These are phyloP conservation scores for Drosophila triauraria DNA, from an alignment of 1,140 invertebrate genomes.

Conservation along the genomic window DNA sequence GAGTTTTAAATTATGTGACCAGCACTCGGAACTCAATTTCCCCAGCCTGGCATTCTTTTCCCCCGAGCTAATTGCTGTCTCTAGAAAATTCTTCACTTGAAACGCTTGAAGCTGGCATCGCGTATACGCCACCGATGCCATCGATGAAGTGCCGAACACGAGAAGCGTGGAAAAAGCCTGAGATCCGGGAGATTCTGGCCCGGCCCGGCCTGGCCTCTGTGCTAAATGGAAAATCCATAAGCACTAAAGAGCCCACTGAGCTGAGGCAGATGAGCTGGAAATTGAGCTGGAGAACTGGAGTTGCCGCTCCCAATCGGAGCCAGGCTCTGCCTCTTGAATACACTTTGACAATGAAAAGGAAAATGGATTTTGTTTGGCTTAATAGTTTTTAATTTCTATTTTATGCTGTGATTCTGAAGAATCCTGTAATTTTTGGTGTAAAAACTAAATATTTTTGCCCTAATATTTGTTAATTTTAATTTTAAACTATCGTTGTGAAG, in stretches of 20 bases:
- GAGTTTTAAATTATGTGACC: slow-evolving; percentile 63
- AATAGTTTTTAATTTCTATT: too few relatives aligned
- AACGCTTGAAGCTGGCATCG: slow-evolving; percentile 4
- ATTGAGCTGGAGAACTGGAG: slow-evolving; percentile 10
- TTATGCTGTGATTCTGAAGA: too few relatives aligned
- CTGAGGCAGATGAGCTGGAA: slow-evolving; percentile 33
- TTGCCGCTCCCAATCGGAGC: slow-evolving; percentile 2
- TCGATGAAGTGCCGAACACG: slow-evolving; percentile 10
- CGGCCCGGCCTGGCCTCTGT: slow-evolving; percentile 7
- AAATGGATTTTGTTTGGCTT: too few relatives aligned
- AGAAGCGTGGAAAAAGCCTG: slow-evolving; percentile 10
- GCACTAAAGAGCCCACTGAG: slow-evolving; percentile 33
- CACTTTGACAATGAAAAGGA: background rate
- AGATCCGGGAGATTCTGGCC: slow-evolving; percentile 4
- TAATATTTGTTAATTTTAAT: too few relatives aligned
- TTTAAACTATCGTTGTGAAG: too few relatives aligned
- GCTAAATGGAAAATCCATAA: slow-evolving; percentile 48
- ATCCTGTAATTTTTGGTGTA: too few relatives aligned
- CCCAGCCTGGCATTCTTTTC: slow-evolving; percentile 22
- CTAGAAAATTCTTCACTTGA: background rate
- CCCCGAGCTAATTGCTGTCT: slow-evolving; percentile 37
- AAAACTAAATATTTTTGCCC: too few relatives aligned
- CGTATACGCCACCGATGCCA: slow-evolving; percentile 22
- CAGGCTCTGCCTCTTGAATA: slow-evolving; percentile 7
- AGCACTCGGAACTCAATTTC: slow-evolving; percentile 15